Conservation (phyloP, 1,140 invertebrate genomes). For the Odontomachus brunneus region DNA sequence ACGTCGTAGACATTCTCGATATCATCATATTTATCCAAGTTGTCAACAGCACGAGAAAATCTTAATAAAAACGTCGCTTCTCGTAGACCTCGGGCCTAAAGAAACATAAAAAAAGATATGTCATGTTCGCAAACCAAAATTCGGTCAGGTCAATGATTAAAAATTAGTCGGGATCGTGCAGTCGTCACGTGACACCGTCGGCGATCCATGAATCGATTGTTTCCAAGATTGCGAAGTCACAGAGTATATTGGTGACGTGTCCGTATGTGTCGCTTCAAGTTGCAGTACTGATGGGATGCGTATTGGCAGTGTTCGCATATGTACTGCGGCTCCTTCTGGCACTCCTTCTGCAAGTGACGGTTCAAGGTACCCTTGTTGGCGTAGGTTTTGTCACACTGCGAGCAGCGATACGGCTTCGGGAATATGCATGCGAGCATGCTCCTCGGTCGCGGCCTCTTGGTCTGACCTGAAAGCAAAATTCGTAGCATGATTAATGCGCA, state of each 20-base stretch:
- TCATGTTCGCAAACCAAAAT: no score
- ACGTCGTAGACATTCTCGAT: no score
- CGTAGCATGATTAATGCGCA: not conserved
- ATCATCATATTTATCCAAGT: no score
- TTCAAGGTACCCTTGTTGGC: conserved; percentile 81
- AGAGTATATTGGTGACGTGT: no score
- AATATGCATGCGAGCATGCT: no score
- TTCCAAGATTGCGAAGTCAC: not conserved
- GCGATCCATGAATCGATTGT: not conserved
- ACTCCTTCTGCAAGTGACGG: conserved; percentile 86
- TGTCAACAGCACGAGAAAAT: no score
- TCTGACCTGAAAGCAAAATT: conserved; percentile 61
- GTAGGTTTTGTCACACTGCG: conserved; percentile 83
- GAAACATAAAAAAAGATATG: no score
- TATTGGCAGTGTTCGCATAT: conserved; percentile 85
- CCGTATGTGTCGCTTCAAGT: conserved; percentile 73
- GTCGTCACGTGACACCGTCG: not conserved
- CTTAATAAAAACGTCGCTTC: no score
- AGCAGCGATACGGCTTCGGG: conserved; percentile 80
- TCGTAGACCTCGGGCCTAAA: no score
- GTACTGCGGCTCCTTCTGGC: conserved; percentile 86
- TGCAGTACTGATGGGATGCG: conserved; percentile 78
- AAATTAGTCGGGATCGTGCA: no score
- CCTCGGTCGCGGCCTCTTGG: no score
- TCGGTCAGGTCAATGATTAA: no score